Conservation (phyloP, 2,888 invertebrate species). For the Mechanitis messenoides region DNA sequence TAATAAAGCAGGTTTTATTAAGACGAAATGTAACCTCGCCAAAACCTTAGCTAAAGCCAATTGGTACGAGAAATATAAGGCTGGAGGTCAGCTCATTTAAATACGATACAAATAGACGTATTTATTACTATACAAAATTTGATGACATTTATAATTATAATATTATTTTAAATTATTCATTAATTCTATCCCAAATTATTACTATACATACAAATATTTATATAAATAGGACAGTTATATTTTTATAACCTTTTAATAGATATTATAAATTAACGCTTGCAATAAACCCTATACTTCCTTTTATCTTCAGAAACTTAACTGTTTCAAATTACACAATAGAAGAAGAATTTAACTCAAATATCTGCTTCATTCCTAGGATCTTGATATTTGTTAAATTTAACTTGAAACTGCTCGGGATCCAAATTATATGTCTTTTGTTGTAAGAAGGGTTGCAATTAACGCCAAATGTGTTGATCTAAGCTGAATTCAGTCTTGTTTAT, state of each 20-base stretch:
- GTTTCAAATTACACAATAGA: not conserved
- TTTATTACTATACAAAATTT: not conserved
- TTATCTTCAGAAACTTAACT: not conserved
- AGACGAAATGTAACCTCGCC: conserved; percentile 22
- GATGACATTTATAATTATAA: not conserved
- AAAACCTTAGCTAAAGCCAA: conserved; percentile 22
- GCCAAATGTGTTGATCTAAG: conserved; percentile 15
- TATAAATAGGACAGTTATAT: no score
- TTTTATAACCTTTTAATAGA: no score
- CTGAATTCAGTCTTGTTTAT: not conserved
- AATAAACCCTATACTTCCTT: no score
- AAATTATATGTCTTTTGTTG: conserved; percentile 14
- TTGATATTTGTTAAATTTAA: conserved; percentile 5
- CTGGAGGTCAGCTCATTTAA: conserved; percentile 25
- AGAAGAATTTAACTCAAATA: not conserved
- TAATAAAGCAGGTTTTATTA: conserved; percentile 15
- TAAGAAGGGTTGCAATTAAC: conserved; percentile 20
- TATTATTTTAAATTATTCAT: not conserved
- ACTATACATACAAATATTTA: no score
- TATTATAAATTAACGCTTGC: no score
- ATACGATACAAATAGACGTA: conserved; percentile 14
- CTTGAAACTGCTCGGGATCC: conserved; percentile 4
- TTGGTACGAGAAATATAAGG: conserved; percentile 14
- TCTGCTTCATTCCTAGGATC: not conserved
- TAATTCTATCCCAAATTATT: not conserved